Conservation (phyloP, 2,113 vertebrate species). For the Lipophrys pholis region DNA sequence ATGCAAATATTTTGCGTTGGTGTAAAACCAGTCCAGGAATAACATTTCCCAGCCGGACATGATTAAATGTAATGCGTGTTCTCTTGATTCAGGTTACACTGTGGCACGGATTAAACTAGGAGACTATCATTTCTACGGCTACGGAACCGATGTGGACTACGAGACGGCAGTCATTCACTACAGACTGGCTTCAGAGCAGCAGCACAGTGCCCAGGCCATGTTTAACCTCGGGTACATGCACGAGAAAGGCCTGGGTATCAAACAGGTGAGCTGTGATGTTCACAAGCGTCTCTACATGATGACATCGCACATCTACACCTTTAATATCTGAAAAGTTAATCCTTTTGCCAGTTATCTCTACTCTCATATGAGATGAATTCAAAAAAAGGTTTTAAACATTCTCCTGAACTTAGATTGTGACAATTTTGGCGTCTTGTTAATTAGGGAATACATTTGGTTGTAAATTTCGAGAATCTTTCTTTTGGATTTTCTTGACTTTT, state of each 20-base stretch:
- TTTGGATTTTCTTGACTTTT: no score
- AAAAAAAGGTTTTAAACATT: no score
- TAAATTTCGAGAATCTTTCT: no score
- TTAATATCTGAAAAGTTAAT: no score
- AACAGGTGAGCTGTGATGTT: slow-evolving; percentile 88
- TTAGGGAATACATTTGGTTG: no score
- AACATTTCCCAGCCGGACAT: neutral
- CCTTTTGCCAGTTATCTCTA: no score
- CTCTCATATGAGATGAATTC: no score
- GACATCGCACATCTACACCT: no score
- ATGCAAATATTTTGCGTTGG: neutral
- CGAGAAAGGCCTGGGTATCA: slow-evolving; percentile 96
- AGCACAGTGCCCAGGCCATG: slow-evolving; percentile 98
- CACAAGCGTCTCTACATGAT: neutral
- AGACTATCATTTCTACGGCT: slow-evolving; percentile 98
- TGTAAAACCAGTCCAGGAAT: neutral
- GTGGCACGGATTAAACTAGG: slow-evolving; percentile 97
- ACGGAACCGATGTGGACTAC: slow-evolving; percentile 96
- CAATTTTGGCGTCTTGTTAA: no score
- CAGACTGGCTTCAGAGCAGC: slow-evolving; percentile 95
- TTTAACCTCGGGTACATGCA: slow-evolving; percentile 99
- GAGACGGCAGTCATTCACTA: slow-evolving; percentile 98
- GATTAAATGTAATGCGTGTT: neutral
- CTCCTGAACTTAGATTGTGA: no score
- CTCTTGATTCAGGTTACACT: slow-evolving; percentile 88